phyloP scores from a whole-genome alignment of 2,888 invertebrate genomes.

The Polymixis lichenea region DNA sequence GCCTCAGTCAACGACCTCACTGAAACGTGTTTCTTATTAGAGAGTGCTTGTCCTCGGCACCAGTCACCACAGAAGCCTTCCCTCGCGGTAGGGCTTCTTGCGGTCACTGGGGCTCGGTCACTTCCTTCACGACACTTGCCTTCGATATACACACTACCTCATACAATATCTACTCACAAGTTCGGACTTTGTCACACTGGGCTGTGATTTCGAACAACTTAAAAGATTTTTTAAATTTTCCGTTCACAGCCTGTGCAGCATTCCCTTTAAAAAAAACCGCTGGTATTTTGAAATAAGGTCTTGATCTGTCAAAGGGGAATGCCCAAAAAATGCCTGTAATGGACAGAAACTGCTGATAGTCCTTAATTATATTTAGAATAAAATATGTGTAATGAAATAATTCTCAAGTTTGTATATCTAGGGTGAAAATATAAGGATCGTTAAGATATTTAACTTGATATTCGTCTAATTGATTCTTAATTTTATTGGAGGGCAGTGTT shows the following conservation, averaged over 20 bases:
- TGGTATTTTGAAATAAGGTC: not conserved
- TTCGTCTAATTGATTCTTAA: no score
- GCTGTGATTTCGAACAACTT: constrained; percentile 1
- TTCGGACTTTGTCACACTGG: constrained; percentile 18
- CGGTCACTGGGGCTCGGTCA: constrained; percentile 78
- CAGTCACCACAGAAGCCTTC: constrained; percentile 72
- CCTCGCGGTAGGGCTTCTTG: constrained; percentile 84
- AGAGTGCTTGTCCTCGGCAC: constrained; percentile 71
- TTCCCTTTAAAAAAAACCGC: not conserved
- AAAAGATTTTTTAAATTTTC: no score
- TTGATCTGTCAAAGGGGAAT: not conserved
- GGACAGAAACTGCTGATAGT: no score
- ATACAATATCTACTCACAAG: constrained; percentile 16
- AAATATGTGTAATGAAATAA: no score
- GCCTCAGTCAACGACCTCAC: constrained; percentile 64
- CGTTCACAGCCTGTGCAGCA: no score
- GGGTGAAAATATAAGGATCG: no score
- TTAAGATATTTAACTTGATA: no score
- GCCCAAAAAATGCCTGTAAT: no score
- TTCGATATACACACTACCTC: constrained; percentile 37
- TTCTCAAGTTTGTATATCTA: no score
- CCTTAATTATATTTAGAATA: no score
- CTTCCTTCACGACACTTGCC: constrained; percentile 81
- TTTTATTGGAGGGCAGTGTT: no score
- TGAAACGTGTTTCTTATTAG: constrained; percentile 68